Percentiles rank a stretch among this genome's conserved stretches.
These are phyloP conservation scores for Drosophila ercepeae DNA, from an alignment of 1,140 invertebrate species.

Conservation along the genomic window DNA sequence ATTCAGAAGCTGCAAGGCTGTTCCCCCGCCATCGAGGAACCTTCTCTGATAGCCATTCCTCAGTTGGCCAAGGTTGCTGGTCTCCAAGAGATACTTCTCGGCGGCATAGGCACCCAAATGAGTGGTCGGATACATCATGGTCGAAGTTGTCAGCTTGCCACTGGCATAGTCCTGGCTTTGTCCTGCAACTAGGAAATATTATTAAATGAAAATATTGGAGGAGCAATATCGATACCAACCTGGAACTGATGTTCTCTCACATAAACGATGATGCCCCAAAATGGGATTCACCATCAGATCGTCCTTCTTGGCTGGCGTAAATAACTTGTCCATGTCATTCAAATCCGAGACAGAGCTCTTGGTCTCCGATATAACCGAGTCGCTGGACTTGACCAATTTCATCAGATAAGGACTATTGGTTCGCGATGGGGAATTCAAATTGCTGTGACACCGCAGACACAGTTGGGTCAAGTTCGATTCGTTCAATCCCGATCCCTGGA, in stretches of 20 bases:
- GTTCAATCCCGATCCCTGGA: conserved; percentile 11
- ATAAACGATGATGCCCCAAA: conserved; percentile 86
- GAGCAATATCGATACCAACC: background rate
- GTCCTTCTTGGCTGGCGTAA: conserved; percentile 80
- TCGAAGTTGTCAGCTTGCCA: conserved; percentile 58
- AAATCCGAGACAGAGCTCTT: conserved; percentile 83
- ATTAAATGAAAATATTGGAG: background rate
- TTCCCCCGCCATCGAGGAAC: conserved; percentile 75
- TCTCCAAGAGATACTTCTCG: conserved; percentile 74
- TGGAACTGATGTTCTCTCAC: conserved; percentile 81
- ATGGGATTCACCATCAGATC: conserved; percentile 85
- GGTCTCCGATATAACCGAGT: conserved; percentile 82
- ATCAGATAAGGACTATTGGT: conserved; percentile 83
- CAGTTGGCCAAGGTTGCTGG: conserved; percentile 65
- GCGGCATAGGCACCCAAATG: conserved; percentile 69
- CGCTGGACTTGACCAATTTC: conserved; percentile 83
- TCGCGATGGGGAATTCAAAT: conserved; percentile 81
- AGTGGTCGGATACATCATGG: conserved; percentile 73
- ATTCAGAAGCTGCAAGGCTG: conserved; percentile 63
- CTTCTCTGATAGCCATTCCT: conserved; percentile 61
- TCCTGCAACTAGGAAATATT: background rate
- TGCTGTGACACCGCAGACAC: conserved; percentile 85
- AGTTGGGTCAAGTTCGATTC: conserved; percentile 85
- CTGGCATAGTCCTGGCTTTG: conserved; percentile 30
- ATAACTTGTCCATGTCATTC: conserved; percentile 80